A percentile compares a stretch with the other conserved stretches of the same genome.
phyloP scores from a whole-genome alignment of 2,113 vertebrate genomes.

The Apteryx mantelli region DNA sequence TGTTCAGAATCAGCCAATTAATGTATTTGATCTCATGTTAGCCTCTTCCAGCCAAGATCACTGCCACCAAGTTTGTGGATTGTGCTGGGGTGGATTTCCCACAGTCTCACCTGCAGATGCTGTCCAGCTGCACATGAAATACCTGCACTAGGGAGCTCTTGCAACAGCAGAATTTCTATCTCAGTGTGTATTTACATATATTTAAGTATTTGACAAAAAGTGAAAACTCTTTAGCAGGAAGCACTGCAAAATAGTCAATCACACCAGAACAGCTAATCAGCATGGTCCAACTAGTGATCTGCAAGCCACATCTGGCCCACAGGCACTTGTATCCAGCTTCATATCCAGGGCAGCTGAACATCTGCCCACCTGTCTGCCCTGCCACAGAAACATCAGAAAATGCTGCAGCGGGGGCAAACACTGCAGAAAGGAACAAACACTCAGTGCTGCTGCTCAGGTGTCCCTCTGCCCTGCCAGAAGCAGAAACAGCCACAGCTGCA shows the following conservation, averaged over 20 bases:
- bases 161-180: not conserved
- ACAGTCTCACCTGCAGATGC: not conserved
- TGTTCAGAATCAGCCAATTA: not conserved
- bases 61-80: not conserved
- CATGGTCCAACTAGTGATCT: accelerated
- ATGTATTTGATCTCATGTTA: not conserved
- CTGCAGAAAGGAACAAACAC: not conserved
- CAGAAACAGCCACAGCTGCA: not conserved
- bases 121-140: not conserved
- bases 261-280: not conserved
- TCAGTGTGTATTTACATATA: not conserved
- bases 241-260: not conserved
- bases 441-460: not conserved
- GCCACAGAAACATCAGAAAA: not conserved
- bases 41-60: not conserved
- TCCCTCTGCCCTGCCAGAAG: not conserved
- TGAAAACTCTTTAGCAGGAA: not conserved
- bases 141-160: not conserved
- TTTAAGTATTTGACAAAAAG: not conserved
- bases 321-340: not conserved
- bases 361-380: not conserved
- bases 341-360: not conserved
- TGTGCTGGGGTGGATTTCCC: not conserved
- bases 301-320: not conserved
- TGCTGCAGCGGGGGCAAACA: not conserved